Percentiles rank a stretch among this genome's conserved stretches.
Evolutionary conservation across 2,797 vertebrate genomes (phyloP).

Genomic region (Mormyrus hasselquistii): DNA sequence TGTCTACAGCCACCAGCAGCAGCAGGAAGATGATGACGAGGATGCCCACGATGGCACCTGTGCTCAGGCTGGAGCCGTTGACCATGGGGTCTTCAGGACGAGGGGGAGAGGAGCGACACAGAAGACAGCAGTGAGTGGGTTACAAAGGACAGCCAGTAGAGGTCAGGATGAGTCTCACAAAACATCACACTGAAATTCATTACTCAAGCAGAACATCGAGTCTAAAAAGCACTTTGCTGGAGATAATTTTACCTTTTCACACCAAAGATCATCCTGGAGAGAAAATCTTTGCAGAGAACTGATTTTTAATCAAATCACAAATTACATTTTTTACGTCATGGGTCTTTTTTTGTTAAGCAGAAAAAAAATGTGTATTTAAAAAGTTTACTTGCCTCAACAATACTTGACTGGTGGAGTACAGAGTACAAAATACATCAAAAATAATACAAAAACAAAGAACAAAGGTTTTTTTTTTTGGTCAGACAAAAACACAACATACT

Average conservation of each 20-base stretch:
- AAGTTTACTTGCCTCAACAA: not conserved
- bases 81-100: constrained; percentile 56
- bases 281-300: not conserved
- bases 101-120: not conserved
- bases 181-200: not conserved
- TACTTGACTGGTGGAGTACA: not conserved
- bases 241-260: constrained; percentile 1
- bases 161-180: not conserved
- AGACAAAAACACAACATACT: constrained; percentile 36
- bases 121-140: constrained; percentile 19
- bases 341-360: constrained; percentile 1
- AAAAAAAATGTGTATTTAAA: not conserved
- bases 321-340: not conserved
- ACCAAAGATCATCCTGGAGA: not conserved
- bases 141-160: constrained; percentile 13
- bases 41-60: constrained; percentile 92
- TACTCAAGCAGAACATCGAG: not conserved
- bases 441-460: not conserved
- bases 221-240: not conserved
- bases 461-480: constrained; percentile 26
- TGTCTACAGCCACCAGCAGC: constrained; percentile 81
- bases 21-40: constrained; percentile 89
- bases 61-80: constrained; percentile 72
- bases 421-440: constrained; percentile 7
- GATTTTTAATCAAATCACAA: not conserved